Percentiles rank a stretch among this genome's conserved stretches.
Evolutionary conservation across 2,113 vertebrate genomes (phyloP).

Genomic region (Hippocampus mohnikei): DNA sequence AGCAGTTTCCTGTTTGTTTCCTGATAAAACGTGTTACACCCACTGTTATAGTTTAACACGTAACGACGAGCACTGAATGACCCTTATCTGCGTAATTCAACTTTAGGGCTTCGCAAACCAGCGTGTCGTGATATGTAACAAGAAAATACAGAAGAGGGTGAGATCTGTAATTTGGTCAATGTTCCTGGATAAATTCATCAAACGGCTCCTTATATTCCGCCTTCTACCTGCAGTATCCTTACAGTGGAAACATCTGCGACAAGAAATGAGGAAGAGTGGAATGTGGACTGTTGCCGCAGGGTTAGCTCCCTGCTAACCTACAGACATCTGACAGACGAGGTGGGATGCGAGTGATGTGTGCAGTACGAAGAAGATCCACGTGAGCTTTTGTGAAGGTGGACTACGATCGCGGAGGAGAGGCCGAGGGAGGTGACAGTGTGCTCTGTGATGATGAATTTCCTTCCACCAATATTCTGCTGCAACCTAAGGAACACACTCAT

Average conservation of each 20-base stretch:
- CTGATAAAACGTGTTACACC: not conserved
- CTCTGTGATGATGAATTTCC: slow-evolving; percentile 49
- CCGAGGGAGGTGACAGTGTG: slow-evolving; percentile 18
- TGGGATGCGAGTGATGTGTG: slow-evolving; percentile 19
- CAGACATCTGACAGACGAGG: slow-evolving; percentile 30
- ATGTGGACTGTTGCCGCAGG: not conserved
- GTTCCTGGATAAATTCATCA: not conserved
- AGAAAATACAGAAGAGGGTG: too few species aligned
- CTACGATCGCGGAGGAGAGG: slow-evolving; percentile 29
- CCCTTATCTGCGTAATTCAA: too few species aligned
- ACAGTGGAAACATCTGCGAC: not conserved
- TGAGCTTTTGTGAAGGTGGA: slow-evolving; percentile 30
- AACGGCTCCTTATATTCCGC: not conserved
- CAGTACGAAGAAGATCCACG: slow-evolving; percentile 29
- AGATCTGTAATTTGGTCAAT: not conserved
- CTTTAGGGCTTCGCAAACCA: not conserved
- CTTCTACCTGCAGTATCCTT: not conserved
- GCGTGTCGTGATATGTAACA: not conserved
- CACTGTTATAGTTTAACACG: not conserved
- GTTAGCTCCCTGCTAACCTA: slow-evolving; percentile 3
- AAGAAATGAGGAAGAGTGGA: not conserved
- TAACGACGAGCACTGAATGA: not conserved
- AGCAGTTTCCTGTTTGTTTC: not conserved
- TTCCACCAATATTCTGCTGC: slow-evolving; percentile 31
- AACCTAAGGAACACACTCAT: slow-evolving; percentile 40